These are phyloP conservation scores for Lepidothrix coronata DNA, from an alignment of 2,113 vertebrate genomes.

Conservation along the genomic window DNA sequence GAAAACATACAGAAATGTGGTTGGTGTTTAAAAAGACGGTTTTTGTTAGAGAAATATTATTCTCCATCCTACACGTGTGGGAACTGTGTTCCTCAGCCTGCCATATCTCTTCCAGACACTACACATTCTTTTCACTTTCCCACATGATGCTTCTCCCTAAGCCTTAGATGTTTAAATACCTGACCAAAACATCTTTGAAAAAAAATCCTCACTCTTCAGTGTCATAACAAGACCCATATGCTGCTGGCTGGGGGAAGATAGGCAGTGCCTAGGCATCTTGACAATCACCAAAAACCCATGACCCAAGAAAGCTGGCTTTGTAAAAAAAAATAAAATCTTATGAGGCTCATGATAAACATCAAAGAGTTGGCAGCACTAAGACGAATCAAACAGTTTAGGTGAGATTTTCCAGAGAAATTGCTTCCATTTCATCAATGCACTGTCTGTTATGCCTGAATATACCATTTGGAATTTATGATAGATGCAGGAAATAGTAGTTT, in stretches of 20 bases:
- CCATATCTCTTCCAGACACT: not conserved
- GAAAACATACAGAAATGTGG: not conserved
- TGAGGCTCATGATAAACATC: not conserved
- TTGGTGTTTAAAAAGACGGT: not conserved
- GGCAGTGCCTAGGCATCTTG: not conserved
- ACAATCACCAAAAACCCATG: not conserved
- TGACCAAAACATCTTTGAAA: not conserved
- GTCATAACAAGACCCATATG: not conserved
- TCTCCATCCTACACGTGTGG: not conserved
- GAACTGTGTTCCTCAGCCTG: not conserved
- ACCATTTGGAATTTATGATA: slow-evolving; percentile 12
- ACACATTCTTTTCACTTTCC: not conserved
- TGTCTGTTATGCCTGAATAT: not conserved
- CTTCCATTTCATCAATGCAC: not conserved
- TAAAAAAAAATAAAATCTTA: not conserved
- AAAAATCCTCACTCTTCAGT: not conserved
- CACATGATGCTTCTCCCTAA: not conserved
- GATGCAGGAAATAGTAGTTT: slow-evolving; percentile 20
- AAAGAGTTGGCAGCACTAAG: not conserved
- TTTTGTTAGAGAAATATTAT: slow-evolving; percentile 28
- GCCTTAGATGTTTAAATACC: not conserved
- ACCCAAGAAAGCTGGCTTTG: not conserved
- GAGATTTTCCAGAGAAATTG: not conserved
- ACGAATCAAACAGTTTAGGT: not conserved
- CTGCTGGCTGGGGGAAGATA: not conserved